These are phyloP conservation scores for Bombus consobrinus DNA, from an alignment of 1,140 invertebrate genomes.

Conservation along the genomic window DNA sequence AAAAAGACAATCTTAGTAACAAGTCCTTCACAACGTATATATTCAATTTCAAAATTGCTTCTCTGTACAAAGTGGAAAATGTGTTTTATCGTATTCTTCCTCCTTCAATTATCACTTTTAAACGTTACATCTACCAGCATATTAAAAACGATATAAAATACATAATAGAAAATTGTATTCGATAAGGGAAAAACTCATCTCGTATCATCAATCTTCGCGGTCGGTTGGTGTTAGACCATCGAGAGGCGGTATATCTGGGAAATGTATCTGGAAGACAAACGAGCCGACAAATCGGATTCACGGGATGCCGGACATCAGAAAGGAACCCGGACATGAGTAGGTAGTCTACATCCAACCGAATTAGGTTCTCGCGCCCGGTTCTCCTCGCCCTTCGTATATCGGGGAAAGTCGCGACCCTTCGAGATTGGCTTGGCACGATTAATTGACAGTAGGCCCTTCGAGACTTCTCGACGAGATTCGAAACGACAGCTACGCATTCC, in stretches of 20 bases:
- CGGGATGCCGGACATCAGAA: slow-evolving; percentile 71
- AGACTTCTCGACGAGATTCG: slow-evolving; percentile 68
- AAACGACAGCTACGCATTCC: slow-evolving; percentile 70
- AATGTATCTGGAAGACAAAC: slow-evolving; percentile 67
- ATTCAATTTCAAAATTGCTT: too few species aligned
- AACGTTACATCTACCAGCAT: too few species aligned
- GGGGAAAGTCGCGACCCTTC: slow-evolving; percentile 57
- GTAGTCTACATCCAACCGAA: slow-evolving; percentile 64
- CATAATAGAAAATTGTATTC: too few species aligned
- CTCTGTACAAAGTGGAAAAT: too few species aligned
- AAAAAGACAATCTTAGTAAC: too few species aligned
- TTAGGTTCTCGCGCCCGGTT: slow-evolving; percentile 70
- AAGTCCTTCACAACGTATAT: too few species aligned
- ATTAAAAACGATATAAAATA: too few species aligned
- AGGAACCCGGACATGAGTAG: slow-evolving; percentile 10
- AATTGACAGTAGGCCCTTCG: slow-evolving; percentile 71
- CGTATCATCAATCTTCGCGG: too few species aligned
- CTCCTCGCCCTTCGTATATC: slow-evolving; percentile 32
- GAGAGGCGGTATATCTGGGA: slow-evolving; percentile 18
- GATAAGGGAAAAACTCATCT: too few species aligned
- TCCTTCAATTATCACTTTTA: too few species aligned
- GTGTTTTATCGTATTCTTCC: too few species aligned
- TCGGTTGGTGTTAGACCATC: neutral
- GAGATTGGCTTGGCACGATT: slow-evolving; percentile 73
- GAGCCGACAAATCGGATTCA: slow-evolving; percentile 79